Percentiles rank a stretch among this genome's conserved stretches.
phyloP scores from a whole-genome alignment of 2,113 vertebrate genomes.

The Phalacrocorax brasilianus region DNA sequence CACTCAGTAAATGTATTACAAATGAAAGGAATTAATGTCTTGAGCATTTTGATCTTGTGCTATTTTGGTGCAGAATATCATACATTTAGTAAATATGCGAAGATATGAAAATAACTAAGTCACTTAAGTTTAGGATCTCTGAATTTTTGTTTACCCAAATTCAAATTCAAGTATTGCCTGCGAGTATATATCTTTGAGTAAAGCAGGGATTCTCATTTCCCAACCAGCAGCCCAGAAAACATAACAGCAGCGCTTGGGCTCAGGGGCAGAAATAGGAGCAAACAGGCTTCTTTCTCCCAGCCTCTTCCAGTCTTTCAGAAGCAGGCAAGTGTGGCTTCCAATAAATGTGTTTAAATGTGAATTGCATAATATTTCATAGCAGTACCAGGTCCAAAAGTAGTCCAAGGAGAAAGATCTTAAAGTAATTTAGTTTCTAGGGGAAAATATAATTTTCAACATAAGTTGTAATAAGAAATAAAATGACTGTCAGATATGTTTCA shows the following conservation, averaged over 20 bases:
- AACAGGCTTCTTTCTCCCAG: background rate
- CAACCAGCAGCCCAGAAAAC: background rate
- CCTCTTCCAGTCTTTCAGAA: background rate
- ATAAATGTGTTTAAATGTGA: background rate
- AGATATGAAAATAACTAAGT: background rate
- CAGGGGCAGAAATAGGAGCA: background rate
- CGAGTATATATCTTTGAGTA: background rate
- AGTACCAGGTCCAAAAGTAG: background rate
- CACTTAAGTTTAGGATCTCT: background rate
- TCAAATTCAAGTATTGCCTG: background rate
- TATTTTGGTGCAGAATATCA: background rate
- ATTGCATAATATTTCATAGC: background rate
- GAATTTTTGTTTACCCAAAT: background rate
- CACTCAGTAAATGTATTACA: background rate
- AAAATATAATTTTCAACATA: background rate
- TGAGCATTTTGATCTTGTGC: background rate
- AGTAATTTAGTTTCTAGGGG: background rate
- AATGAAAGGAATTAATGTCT: background rate
- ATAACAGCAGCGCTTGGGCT: background rate
- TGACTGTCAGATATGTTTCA: background rate
- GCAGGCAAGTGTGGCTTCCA: background rate
- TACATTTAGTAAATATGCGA: background rate
- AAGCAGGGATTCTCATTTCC: background rate
- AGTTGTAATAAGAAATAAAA: slow-evolving; percentile 8
- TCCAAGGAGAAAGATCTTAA: background rate